These are phyloP conservation scores for Rhabdornis inornatus DNA, from an alignment of 2,113 vertebrate species.

Conservation along the genomic window DNA sequence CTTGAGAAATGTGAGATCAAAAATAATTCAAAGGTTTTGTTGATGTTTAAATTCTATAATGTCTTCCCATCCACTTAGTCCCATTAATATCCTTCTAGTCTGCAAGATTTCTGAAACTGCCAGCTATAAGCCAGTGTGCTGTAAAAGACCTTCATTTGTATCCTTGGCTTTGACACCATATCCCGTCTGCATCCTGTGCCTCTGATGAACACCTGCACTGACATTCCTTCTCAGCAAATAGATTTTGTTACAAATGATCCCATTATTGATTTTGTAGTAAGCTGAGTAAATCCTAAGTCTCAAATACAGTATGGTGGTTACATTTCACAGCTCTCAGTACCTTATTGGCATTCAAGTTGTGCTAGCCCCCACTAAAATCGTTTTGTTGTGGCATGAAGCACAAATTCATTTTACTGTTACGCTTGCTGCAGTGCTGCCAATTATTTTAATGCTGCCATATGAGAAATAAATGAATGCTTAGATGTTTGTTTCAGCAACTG, in stretches of 20 bases:
- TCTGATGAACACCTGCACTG: not conserved
- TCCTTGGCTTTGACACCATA: not conserved
- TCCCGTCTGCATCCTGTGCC: not conserved
- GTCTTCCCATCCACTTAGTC: not conserved
- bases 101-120: not conserved
- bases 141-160: conserved; percentile 23
- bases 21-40: not conserved
- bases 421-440: not conserved
- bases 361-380: not conserved
- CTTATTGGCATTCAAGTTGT: conserved; percentile 26
- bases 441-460: conserved; percentile 38
- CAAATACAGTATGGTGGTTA: not conserved
- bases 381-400: conserved; percentile 19
- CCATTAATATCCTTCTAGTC: not conserved
- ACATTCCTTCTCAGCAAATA: conserved; percentile 39
- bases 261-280: conserved; percentile 54
- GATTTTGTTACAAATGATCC: conserved; percentile 41
- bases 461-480: conserved; percentile 9
- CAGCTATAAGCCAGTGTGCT: not conserved
- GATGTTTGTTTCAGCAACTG: not conserved
- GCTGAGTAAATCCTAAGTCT: conserved; percentile 44
- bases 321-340: conserved; percentile 29
- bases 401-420: conserved; percentile 12
- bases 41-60: not conserved
- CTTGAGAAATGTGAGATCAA: not conserved